These are phyloP conservation scores for Mustela lutreola DNA, from an alignment of 2,113 vertebrate genomes.

Conservation along the genomic window DNA sequence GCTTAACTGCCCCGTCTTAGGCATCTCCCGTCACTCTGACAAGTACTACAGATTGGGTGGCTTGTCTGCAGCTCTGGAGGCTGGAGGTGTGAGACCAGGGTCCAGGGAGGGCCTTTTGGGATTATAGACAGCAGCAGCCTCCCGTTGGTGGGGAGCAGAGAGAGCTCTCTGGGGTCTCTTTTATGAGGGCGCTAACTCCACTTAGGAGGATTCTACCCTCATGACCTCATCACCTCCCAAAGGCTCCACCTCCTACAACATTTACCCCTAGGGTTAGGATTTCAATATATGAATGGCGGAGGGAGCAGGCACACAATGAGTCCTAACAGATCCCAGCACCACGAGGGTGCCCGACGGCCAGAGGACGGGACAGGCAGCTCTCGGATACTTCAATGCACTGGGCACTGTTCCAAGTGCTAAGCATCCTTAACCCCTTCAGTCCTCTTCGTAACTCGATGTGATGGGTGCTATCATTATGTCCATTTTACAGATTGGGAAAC, in stretches of 20 bases:
- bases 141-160: neutral
- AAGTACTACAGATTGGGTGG: neutral
- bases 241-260: neutral
- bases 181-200: neutral
- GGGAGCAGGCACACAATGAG: too few species aligned
- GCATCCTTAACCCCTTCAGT: neutral
- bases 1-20: neutral
- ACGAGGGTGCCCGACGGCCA: rapidly evolving
- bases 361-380: neutral
- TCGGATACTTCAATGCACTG: rapidly evolving
- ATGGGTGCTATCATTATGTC: neutral
- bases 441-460: neutral
- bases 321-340: neutral
- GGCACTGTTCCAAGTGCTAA: neutral
- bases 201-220: neutral
- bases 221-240: neutral
- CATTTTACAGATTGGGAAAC: conserved; percentile 1
- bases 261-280: neutral
- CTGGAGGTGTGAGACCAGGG: neutral
- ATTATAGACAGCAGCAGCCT: neutral
- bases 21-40: neutral
- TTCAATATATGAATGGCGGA: neutral
- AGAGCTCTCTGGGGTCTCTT: neutral
- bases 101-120: neutral
- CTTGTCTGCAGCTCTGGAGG: neutral